Percentiles rank a stretch among this genome's conserved stretches.
These are phyloP conservation scores for Cryptocheilus praepositus DNA, from an alignment of 2,888 invertebrate species.

Conservation along the genomic window DNA sequence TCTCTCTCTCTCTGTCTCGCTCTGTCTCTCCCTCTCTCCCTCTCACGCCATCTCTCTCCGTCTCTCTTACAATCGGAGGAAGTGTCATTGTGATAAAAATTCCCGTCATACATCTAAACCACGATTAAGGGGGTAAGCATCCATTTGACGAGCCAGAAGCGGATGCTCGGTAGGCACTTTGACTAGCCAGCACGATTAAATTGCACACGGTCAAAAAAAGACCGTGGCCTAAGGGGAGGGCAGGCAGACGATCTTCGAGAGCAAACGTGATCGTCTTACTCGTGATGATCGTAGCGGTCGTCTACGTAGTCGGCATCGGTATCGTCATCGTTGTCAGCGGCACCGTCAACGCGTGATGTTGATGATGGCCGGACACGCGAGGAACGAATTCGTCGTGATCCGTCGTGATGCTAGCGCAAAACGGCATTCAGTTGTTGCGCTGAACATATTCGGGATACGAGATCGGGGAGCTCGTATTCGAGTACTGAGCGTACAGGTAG, in stretches of 20 bases:
- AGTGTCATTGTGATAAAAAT: too few species aligned
- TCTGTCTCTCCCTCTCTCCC: neutral
- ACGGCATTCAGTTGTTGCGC: constrained; percentile 64
- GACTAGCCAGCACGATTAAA: constrained; percentile 50
- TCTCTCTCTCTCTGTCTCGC: constrained; percentile 5
- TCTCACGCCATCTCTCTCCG: neutral
- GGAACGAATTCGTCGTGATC: too few species aligned
- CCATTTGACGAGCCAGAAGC: constrained; percentile 44
- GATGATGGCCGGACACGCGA: too few species aligned
- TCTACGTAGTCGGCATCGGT: constrained; percentile 5
- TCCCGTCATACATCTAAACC: too few species aligned
- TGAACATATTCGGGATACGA: constrained; percentile 72
- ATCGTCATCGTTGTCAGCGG: neutral
- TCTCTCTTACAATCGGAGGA: too few species aligned
- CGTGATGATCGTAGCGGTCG: too few species aligned
- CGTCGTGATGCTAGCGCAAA: constrained; percentile 9
- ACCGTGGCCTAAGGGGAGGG: constrained; percentile 1
- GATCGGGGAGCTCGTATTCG: constrained; percentile 66
- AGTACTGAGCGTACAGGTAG: constrained; percentile 73
- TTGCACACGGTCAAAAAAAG: constrained; percentile 42
- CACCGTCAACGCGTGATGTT: neutral
- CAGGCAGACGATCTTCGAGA: too few species aligned
- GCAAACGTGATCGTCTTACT: too few species aligned
- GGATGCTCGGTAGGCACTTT: constrained; percentile 56
- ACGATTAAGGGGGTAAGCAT: constrained; percentile 40